Base-by-base conservation (phyloP, 1,140 invertebrate genomes). In the Theocolax elegans region DNA sequence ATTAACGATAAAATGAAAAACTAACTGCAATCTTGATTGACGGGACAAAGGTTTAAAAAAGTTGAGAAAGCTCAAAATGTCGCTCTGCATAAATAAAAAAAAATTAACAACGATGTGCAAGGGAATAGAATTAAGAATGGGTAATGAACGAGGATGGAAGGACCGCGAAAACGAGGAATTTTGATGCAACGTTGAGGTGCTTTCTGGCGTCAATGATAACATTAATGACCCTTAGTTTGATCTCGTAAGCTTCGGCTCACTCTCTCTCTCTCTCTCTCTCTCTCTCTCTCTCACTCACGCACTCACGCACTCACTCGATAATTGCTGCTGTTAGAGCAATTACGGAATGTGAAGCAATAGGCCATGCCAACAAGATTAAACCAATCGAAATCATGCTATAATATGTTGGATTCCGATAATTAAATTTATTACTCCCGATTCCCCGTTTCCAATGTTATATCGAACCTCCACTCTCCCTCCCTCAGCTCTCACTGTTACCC, bases 161-260 rank as follows among this genome's bases (percentile, higher is more conserved):
- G n/a, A n/a, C 17, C 21, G 12, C 17, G 27, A 2, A 15, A 64
- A 51, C 51, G 29, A 15, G 10, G 15, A 64, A 64, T 51, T 64
- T 38, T 51, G 46, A 51, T 64, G 31, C 23, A 15, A 13, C 27
- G 10, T 40, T 15, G 40, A 60, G 48, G 40, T 54, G 31, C 63
- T 56, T 56, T 21, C 23, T 44, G 56, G 51, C 63, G 23, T 56
- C 31, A 44, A 44, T 35, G 40, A 19, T 25, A 46, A 58, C 58
- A 60, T 53, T 68, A 62, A 68, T 53, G 67, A 62, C 67, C 46
- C 56, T 62, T 60, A 40, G 56, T 35, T 68, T 21, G 59, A 69
- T 63, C 65, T 67, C 65, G 19, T 59, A 49, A 67, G 54, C 65
- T 49, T 7, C 13, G 40, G 21, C 40, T 27, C 48, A 21, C 17